A percentile compares a stretch with the other conserved stretches of the same genome.
These are phyloP conservation scores for Phrynosoma platyrhinos DNA, from an alignment of 2,113 vertebrate species.

Conservation along the genomic window DNA sequence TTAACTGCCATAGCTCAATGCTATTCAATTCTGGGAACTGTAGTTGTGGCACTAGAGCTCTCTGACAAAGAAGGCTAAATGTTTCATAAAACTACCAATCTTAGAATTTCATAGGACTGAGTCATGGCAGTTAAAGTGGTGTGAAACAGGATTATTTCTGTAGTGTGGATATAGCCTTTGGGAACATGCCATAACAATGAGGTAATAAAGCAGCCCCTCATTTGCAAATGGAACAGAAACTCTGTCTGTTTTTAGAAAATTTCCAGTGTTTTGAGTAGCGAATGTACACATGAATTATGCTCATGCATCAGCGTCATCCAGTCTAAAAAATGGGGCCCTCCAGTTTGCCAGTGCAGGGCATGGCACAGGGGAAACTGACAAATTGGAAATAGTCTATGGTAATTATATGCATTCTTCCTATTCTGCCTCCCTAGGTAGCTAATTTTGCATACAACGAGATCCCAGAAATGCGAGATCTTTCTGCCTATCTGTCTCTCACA, in stretches of 20 bases:
- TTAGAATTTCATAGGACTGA: too few relatives aligned
- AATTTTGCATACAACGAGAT: slow-evolving; percentile 91
- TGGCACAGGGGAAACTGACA: too few relatives aligned
- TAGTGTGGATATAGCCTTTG: neutral
- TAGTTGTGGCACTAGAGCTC: too few relatives aligned
- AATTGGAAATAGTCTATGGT: neutral
- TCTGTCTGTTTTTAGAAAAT: neutral
- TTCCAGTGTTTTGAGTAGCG: neutral
- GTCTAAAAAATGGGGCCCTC: neutral
- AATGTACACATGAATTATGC: neutral
- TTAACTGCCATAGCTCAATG: too few relatives aligned
- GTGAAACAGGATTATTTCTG: too few relatives aligned
- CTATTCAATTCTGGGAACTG: too few relatives aligned
- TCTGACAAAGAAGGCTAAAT: too few relatives aligned
- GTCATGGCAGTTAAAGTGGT: too few relatives aligned
- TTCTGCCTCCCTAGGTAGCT: slow-evolving; percentile 79
- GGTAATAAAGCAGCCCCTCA: neutral
- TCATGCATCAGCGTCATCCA: neutral
- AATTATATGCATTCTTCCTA: slow-evolving; percentile 13
- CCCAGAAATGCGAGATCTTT: slow-evolving; percentile 86
- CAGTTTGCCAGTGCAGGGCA: neutral
- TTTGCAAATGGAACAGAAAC: neutral
- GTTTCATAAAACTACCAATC: too few relatives aligned
- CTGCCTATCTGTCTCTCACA: slow-evolving; percentile 78
- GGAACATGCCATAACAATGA: neutral